phyloP scores from a whole-genome alignment of 2,797 vertebrate species.

The Eulemur mongoz region DNA sequence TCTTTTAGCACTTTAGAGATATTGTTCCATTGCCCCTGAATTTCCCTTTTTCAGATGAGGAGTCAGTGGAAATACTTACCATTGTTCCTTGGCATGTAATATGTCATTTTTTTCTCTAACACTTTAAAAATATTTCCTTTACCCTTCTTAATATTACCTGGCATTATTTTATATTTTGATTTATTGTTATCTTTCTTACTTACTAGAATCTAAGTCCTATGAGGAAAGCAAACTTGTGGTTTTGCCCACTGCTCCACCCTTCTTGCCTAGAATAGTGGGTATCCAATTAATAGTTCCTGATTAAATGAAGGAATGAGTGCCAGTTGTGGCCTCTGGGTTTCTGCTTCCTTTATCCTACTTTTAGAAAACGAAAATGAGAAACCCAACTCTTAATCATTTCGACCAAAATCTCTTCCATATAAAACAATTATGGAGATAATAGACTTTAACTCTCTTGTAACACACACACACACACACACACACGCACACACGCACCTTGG shows the following conservation, averaged over 20 bases:
- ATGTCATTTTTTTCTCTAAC: not conserved
- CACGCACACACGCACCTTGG: not conserved
- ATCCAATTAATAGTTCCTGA: not conserved
- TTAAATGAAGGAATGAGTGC: not conserved
- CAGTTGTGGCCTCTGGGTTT: not conserved
- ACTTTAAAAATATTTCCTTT: not conserved
- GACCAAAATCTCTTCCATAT: not conserved
- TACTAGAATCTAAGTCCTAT: not conserved
- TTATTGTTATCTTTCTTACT: not conserved
- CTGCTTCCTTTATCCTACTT: not conserved
- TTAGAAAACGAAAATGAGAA: slow-evolving; percentile 5
- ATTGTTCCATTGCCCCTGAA: not conserved
- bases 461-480: not conserved
- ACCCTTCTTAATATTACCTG: not conserved
- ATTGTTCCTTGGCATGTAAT: not conserved
- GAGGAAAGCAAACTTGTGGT: not conserved
- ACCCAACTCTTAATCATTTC: not conserved
- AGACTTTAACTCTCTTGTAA: not conserved
- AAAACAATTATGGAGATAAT: not conserved
- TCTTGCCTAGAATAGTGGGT: not conserved
- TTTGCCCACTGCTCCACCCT: not conserved
- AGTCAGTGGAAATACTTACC: not conserved
- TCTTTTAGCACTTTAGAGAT: not conserved
- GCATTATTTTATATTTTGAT: not conserved
- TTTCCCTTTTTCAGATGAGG: not conserved